Evolutionary conservation across 2,113 vertebrate species (phyloP).

Genomic region (Equus przewalskii): DNA sequence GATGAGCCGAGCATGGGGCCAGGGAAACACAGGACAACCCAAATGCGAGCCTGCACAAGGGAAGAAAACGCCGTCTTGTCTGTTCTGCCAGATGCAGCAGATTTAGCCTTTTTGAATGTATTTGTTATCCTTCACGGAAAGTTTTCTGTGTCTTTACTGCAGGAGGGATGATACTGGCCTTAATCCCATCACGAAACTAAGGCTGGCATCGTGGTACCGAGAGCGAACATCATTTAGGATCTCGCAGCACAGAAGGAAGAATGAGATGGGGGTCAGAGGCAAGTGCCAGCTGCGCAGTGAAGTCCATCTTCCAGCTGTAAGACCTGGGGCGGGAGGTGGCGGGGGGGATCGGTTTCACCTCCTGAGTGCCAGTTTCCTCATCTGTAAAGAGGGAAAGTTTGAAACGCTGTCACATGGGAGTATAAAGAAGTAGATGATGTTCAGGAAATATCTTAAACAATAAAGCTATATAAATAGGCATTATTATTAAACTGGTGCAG

Average conservation of each 20-base stretch:
- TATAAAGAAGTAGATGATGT: neutral
- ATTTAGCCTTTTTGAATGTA: neutral
- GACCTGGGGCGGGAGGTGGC: neutral
- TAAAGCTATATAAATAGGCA: neutral
- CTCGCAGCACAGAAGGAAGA: neutral
- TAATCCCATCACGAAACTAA: neutral
- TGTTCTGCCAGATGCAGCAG: neutral
- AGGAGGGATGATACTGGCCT: neutral
- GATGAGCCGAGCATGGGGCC: neutral
- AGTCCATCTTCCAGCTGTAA: neutral
- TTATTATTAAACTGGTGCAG: neutral
- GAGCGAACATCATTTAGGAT: neutral
- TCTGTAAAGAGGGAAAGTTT: neutral
- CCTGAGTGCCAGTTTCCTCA: neutral
- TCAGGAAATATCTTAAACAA: neutral
- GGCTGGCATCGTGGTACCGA: no score
- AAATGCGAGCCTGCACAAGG: fast-evolving
- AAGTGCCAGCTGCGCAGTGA: neutral
- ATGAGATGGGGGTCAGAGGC: neutral
- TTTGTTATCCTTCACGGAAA: neutral
- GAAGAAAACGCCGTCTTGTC: neutral
- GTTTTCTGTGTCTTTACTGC: neutral
- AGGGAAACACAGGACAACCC: neutral
- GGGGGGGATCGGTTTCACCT: neutral
- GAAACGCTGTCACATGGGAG: neutral